These are phyloP conservation scores for Allacma fusca DNA, from an alignment of 2,888 invertebrate species.

Conservation along the genomic window DNA sequence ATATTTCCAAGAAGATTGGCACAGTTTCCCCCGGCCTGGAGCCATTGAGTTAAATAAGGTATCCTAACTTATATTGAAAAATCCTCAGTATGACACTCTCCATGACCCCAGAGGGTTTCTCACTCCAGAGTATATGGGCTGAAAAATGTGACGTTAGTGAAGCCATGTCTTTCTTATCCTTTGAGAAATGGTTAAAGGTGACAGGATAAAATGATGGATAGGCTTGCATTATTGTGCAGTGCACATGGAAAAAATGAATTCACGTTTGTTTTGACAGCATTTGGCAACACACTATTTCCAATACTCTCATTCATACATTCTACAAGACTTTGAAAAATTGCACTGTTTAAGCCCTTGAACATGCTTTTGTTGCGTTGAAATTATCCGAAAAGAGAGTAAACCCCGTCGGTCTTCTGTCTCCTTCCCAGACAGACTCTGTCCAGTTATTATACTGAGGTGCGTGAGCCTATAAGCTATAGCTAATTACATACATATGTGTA, in stretches of 20 bases:
- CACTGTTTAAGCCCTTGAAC: background rate
- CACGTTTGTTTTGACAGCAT: slow-evolving; percentile 11
- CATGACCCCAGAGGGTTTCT: slow-evolving; percentile 9
- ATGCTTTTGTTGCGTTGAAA: slow-evolving; percentile 12
- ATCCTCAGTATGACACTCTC: slow-evolving; percentile 3
- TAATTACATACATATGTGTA: too few species aligned
- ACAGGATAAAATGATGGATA: slow-evolving; percentile 58
- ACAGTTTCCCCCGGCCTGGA: slow-evolving; percentile 7
- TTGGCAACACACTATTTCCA: background rate
- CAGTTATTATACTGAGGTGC: too few species aligned
- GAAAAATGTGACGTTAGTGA: slow-evolving; percentile 12
- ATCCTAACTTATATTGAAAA: background rate
- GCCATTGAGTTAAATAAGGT: slow-evolving; percentile 26
- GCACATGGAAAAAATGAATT: slow-evolving; percentile 27
- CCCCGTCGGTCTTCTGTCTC: background rate
- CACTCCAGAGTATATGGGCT: background rate
- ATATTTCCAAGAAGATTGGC: slow-evolving; percentile 3
- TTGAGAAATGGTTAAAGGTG: slow-evolving; percentile 54
- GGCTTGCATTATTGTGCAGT: slow-evolving; percentile 40
- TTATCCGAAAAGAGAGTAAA: background rate
- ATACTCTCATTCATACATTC: slow-evolving; percentile 1
- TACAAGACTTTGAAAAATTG: slow-evolving; percentile 16
- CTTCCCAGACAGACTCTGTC: background rate
- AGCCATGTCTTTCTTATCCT: slow-evolving; percentile 14
- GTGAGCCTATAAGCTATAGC: too few species aligned